Conservation (phyloP, 2,113 vertebrate genomes). For the Nibea albiflora region DNA sequence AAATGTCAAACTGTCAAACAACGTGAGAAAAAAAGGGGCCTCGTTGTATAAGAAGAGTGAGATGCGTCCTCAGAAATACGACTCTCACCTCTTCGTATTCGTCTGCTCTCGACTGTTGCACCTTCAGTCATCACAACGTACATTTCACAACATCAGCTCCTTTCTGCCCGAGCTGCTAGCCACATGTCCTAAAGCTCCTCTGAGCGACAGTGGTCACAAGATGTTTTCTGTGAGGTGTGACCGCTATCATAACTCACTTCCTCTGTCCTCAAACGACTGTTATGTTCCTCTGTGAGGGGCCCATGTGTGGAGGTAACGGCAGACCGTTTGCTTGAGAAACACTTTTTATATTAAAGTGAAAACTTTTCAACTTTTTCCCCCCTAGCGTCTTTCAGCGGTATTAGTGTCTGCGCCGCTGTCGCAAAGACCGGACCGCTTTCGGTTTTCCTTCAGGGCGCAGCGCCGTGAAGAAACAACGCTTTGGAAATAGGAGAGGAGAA, state of each 20-base stretch:
- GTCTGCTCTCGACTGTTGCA: not conserved
- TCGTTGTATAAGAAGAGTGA: not conserved
- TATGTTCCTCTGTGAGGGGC: not conserved
- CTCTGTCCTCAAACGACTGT: not conserved
- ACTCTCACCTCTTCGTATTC: not conserved
- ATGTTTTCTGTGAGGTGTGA: slow-evolving; percentile 50
- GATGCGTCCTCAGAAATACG: too few species aligned
- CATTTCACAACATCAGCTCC: not conserved
- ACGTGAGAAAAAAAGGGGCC: not conserved
- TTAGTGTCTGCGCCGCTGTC: too few species aligned
- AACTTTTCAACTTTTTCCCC: too few species aligned
- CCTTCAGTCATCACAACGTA: slow-evolving; percentile 5
- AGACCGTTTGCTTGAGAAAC: not conserved
- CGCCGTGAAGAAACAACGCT: too few species aligned
- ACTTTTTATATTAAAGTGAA: not conserved
- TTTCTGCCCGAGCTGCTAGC: not conserved
- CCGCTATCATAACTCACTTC: slow-evolving; percentile 43
- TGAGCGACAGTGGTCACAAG: slow-evolving; percentile 2
- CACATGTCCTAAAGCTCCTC: not conserved
- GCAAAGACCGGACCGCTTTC: too few species aligned
- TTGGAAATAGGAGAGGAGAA: too few species aligned
- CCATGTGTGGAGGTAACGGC: not conserved
- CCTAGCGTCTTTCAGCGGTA: too few species aligned
- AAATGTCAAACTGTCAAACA: slow-evolving; percentile 48
- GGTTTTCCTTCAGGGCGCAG: too few species aligned